phyloP scores from a whole-genome alignment of 2,888 invertebrate genomes.

The Lottia gigantea region DNA sequence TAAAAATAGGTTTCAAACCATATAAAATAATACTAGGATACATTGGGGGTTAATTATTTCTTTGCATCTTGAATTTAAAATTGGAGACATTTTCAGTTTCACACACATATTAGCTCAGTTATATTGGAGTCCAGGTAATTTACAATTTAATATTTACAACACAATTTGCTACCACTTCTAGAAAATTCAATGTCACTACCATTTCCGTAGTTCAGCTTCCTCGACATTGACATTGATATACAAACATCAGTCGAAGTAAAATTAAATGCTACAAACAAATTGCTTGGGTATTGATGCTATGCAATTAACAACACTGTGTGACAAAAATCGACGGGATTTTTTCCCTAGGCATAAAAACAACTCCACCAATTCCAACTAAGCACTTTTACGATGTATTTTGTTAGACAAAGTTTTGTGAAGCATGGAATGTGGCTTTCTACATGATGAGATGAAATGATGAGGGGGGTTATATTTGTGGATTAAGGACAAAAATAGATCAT shows the following conservation, averaged over 20 bases:
- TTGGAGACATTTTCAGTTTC: background rate
- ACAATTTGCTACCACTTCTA: no score
- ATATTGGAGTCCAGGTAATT: no score
- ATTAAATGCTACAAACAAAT: no score
- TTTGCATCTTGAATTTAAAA: background rate
- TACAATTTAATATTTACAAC: no score
- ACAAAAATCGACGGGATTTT: no score
- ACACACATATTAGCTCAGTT: background rate
- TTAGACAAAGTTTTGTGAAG: background rate
- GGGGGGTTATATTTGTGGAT: background rate
- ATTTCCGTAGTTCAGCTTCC: no score
- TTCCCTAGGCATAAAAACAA: background rate
- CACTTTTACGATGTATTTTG: background rate
- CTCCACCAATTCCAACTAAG: background rate
- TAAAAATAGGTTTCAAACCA: slow-evolving; percentile 6
- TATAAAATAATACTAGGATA: slow-evolving; percentile 2
- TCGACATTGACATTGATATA: no score
- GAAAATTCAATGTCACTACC: no score
- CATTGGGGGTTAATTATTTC: background rate
- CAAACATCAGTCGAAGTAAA: no score
- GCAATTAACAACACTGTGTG: no score
- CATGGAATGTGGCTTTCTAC: slow-evolving; percentile 7
- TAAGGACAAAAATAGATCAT: background rate
- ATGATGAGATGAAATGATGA: slow-evolving; percentile 1
- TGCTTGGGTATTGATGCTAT: no score